Conservation (phyloP, 2,888 invertebrate species). For the Synanthedon tipuliformis region DNA sequence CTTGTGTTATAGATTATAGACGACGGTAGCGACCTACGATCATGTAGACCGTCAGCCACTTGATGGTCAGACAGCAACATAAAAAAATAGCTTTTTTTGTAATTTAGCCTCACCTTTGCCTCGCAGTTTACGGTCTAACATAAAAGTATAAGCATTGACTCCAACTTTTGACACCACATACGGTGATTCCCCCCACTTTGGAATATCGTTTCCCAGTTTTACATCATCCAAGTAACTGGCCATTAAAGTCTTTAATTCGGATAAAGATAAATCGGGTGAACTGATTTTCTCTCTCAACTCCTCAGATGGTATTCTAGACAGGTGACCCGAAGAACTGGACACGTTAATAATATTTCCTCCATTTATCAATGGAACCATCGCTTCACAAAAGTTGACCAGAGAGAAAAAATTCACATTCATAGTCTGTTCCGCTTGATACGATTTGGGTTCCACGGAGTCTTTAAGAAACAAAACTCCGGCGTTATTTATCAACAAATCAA, state of each 20-base stretch:
- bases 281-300: slow-evolving; percentile 57
- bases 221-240: slow-evolving; percentile 73
- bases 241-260: slow-evolving; percentile 69
- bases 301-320: slow-evolving; percentile 70
- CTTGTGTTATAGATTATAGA: too few species aligned
- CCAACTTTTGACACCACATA: slow-evolving; percentile 82
- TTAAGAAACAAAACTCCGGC: slow-evolving; percentile 69
- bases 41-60: too few species aligned
- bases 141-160: slow-evolving; percentile 75
- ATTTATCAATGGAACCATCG: slow-evolving; percentile 75
- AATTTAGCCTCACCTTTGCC: slow-evolving; percentile 26
- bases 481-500: slow-evolving; percentile 81
- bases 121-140: slow-evolving; percentile 68
- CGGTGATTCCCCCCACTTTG: slow-evolving; percentile 71
- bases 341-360: slow-evolving; percentile 79
- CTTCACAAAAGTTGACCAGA: slow-evolving; percentile 58
- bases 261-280: slow-evolving; percentile 60
- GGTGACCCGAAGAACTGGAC: slow-evolving; percentile 77
- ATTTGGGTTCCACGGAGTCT: slow-evolving; percentile 38
- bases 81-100: too few species aligned
- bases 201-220: slow-evolving; percentile 24
- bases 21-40: too few species aligned
- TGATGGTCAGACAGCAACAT: too few species aligned
- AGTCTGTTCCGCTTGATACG: slow-evolving; percentile 40
- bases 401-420: slow-evolving; percentile 44